Evolutionary conservation across 2,113 vertebrate genomes (phyloP), one percentile per base, ranked within the genome.

Genomic region (Himantopus leucocephalus): DNA sequence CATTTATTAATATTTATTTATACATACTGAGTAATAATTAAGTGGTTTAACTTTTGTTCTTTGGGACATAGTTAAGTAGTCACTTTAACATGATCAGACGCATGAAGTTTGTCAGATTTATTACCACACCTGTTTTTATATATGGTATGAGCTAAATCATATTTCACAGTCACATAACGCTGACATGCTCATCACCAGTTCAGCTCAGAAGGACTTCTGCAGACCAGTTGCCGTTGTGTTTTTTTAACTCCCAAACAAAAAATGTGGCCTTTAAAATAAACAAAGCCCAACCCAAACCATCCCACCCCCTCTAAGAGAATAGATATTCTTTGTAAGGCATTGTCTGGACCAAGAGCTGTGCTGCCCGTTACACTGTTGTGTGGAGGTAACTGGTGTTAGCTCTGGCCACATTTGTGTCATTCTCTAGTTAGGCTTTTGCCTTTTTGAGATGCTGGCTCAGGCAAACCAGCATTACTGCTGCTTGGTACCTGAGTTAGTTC

Each of bases 301-400:
- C 14, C 30, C 9, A 20, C 8, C 15, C 6, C 4, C 2, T 10
- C 8, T 32, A 37, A 56, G 24, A 53, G 2, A 52, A 37, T 2
- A 79, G 16, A 8, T 45, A 30, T 7, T 53, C 63, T 77, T 55
- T 14, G 7, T 14, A 34, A 5, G 43, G 22, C 59, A 19, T 47
- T 1, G 0, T 41, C 29, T 3, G 23, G 23, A 74, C 14, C 34
- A 2, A 8, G 14, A 50, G 32, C 26, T 58, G 7, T 0, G 1
- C 34, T 63, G 45, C 18, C 12, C 3, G 1, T 62, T 50, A 8
- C 8, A 39, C 10, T 75, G 41, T 19, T 86, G 18, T 3, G 4
- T 15, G 37, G 78, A 13, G 6, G 9, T n/a, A 22, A 47, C 52
- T 45, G 32, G 8, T 71, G 41, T 58, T 67, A 22, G 9, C 34